phyloP scores from a whole-genome alignment of 1,140 invertebrate species.

The Lanistes nyassanus region DNA sequence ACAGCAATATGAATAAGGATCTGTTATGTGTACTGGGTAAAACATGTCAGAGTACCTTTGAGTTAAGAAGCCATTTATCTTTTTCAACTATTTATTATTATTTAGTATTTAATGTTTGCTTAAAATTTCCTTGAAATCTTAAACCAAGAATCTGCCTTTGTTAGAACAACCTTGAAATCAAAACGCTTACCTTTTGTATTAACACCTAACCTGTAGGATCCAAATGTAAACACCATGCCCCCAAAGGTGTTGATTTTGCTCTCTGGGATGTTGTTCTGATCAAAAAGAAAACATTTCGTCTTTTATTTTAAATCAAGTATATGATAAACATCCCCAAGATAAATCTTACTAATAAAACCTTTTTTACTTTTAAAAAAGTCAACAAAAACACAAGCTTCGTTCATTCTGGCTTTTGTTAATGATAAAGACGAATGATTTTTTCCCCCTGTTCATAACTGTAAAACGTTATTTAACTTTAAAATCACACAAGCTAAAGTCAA shows the following conservation, averaged over 20 bases:
- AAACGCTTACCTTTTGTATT: slow-evolving; percentile 75
- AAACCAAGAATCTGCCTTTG: too few relatives aligned
- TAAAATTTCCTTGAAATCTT: too few relatives aligned
- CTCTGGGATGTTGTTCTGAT: slow-evolving; percentile 65
- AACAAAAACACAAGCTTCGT: background rate
- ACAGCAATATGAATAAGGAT: too few relatives aligned
- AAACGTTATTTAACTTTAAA: background rate
- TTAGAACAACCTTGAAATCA: slow-evolving; percentile 3
- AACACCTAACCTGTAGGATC: slow-evolving; percentile 92
- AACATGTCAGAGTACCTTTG: too few relatives aligned
- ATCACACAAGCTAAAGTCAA: background rate
- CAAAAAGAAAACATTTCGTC: background rate
- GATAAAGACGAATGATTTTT: background rate
- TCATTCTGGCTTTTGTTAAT: background rate
- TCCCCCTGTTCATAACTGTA: too few relatives aligned
- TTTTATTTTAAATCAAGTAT: background rate
- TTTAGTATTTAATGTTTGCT: too few relatives aligned
- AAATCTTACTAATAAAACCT: too few relatives aligned
- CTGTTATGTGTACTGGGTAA: too few relatives aligned
- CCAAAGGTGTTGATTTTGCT: slow-evolving; percentile 74
- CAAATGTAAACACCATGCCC: slow-evolving; percentile 99
- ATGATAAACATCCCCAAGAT: background rate
- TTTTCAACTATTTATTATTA: too few relatives aligned
- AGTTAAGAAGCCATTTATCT: too few relatives aligned
- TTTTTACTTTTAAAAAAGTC: background rate